These are phyloP conservation scores for Uloborus diversus DNA, from an alignment of 1,140 invertebrate genomes.

Conservation along the genomic window DNA sequence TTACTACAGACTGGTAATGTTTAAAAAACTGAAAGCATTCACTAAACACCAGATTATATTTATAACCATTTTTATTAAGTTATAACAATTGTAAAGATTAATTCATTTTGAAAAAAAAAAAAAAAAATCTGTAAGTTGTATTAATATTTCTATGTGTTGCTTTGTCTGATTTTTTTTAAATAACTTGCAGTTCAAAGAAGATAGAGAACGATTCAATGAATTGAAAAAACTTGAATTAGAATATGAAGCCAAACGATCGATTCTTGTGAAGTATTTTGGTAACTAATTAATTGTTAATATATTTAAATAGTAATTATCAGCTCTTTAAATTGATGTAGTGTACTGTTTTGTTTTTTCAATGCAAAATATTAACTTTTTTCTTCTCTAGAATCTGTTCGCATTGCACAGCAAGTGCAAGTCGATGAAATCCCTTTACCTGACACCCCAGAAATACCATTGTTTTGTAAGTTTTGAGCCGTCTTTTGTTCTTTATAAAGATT, in stretches of 20 bases:
- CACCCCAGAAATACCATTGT: slow-evolving; percentile 62
- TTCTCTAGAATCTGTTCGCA: slow-evolving; percentile 81
- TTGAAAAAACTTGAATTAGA: slow-evolving; percentile 89
- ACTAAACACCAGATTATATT: too few species aligned
- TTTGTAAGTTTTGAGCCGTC: slow-evolving; percentile 45
- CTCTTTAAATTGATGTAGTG: too few species aligned
- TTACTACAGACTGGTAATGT: too few species aligned
- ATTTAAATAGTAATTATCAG: too few species aligned
- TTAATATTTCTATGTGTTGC: not conserved
- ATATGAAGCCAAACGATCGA: slow-evolving; percentile 87
- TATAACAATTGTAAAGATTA: too few species aligned
- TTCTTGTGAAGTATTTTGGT: slow-evolving; percentile 87
- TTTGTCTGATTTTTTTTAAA: not conserved
- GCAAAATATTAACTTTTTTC: slow-evolving; percentile 7
- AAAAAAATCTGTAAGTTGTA: too few species aligned
- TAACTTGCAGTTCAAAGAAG: slow-evolving; percentile 86
- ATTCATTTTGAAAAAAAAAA: too few species aligned
- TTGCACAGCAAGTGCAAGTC: slow-evolving; percentile 94
- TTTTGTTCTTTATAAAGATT: too few species aligned
- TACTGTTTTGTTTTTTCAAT: not conserved
- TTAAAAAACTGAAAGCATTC: too few species aligned
- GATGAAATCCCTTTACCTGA: slow-evolving; percentile 95
- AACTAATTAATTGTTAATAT: slow-evolving; percentile 52
- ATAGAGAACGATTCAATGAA: slow-evolving; percentile 91
- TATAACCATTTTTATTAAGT: too few species aligned